Percentiles rank a stretch among this genome's conserved stretches.
Evolutionary conservation across 2,888 invertebrate genomes (phyloP).

Genomic region (Siphlonurus alternatus): DNA sequence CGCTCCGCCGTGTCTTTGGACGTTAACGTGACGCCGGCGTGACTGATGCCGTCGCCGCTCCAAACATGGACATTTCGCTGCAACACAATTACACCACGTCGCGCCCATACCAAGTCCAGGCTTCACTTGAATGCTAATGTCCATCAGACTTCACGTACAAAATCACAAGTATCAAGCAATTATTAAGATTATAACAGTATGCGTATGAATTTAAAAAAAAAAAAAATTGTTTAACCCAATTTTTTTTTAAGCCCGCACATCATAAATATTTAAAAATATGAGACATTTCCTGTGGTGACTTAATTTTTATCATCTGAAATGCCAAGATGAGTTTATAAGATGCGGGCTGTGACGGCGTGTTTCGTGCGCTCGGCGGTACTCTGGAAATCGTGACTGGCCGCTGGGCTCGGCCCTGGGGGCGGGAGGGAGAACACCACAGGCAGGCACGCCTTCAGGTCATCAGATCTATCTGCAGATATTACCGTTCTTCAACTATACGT

Average conservation of each 20-base stretch:
- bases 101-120: neutral
- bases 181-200: too few species aligned
- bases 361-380: neutral
- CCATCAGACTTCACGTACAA: too few species aligned
- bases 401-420: neutral
- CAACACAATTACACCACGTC: neutral
- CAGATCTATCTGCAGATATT: neutral
- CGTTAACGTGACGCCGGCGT: neutral
- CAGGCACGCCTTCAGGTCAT: neutral
- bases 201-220: neutral
- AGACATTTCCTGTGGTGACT: neutral
- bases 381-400: neutral
- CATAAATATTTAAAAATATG: neutral
- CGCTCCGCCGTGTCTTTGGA: neutral
- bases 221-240: too few species aligned
- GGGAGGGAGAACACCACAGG: neutral
- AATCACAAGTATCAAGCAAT: neutral
- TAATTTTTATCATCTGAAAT: neutral
- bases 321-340: neutral
- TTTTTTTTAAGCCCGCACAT: neutral
- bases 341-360: neutral
- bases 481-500: neutral
- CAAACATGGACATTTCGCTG: neutral
- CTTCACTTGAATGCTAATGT: neutral
- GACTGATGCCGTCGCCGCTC: neutral